Conservation (phyloP, 2,113 vertebrate species). For the Ploceus nigricollis region DNA sequence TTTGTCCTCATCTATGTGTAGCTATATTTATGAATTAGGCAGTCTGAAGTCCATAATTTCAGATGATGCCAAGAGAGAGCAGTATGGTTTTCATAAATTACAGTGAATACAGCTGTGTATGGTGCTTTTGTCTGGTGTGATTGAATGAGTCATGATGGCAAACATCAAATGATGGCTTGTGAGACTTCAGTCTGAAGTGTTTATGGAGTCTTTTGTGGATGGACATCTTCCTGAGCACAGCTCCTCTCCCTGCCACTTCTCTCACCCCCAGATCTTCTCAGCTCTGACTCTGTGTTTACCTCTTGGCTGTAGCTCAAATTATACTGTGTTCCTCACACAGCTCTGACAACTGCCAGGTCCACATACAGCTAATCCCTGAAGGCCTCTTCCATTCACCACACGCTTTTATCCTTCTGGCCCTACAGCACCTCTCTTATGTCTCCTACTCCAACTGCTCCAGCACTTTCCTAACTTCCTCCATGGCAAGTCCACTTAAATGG, state of each 20-base stretch:
- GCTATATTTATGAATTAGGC: neutral
- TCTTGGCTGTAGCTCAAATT: neutral
- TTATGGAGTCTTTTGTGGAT: neutral
- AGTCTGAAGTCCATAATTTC: neutral
- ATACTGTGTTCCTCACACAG: neutral
- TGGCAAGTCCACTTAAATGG: neutral
- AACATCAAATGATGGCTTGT: neutral
- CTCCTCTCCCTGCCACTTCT: neutral
- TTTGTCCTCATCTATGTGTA: neutral
- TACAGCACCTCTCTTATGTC: neutral
- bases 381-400: neutral
- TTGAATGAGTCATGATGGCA: neutral
- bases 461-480: neutral
- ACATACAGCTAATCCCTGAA: neutral
- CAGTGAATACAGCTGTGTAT: neutral
- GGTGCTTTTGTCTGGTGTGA: neutral
- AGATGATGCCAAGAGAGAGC: neutral
- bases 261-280: neutral
- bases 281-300: neutral
- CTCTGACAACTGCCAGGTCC: neutral
- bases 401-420: neutral
- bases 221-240: neutral
- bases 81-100: conserved; percentile 5
- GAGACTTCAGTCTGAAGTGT: neutral
- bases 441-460: neutral